These are phyloP conservation scores for Semnopithecus entellus DNA, from an alignment of 2,113 vertebrate genomes.

Conservation along the genomic window DNA sequence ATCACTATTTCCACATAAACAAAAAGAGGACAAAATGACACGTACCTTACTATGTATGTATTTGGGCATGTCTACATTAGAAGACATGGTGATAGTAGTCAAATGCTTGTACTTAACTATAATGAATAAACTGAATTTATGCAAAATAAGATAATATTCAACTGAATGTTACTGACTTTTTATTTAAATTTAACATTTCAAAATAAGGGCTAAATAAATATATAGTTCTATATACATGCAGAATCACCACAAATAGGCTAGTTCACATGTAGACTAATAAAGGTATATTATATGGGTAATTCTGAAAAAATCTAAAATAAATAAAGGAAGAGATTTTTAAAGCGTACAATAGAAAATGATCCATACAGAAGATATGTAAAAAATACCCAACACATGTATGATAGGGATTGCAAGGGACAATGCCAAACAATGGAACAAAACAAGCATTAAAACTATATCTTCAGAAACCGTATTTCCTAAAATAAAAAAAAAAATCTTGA, in stretches of 20 bases:
- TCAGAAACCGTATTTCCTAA: background rate
- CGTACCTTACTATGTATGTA: background rate
- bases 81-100: background rate
- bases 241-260: constrained; percentile 25
- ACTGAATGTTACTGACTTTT: background rate
- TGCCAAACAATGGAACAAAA: background rate
- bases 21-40: background rate
- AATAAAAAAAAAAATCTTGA: background rate
- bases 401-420: background rate
- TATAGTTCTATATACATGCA: background rate
- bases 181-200: constrained; percentile 48
- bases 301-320: background rate
- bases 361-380: background rate
- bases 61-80: background rate
- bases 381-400: background rate
- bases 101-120: background rate
- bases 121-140: background rate
- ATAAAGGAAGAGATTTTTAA: background rate
- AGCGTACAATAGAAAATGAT: background rate
- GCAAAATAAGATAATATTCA: constrained; percentile 15
- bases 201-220: constrained; percentile 39
- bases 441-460: constrained; percentile 33
- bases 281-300: background rate
- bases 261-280: constrained; percentile 1
- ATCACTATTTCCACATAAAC: background rate